These are phyloP conservation scores for Embidobia sp. DNA, from an alignment of 2,888 invertebrate species.

Conservation along the genomic window DNA sequence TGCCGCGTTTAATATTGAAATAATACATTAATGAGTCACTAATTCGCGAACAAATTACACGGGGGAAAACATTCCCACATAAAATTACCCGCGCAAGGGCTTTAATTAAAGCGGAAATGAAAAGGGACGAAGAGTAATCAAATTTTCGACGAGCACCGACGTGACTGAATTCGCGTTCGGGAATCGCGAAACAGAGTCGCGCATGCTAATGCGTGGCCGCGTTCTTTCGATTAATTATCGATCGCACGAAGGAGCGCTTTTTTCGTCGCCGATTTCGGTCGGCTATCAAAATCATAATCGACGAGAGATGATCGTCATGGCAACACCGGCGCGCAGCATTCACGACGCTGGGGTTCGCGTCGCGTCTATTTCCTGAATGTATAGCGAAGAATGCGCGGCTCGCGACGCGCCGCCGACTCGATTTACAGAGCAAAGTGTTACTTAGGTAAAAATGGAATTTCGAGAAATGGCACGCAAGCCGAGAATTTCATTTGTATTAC, in stretches of 20 bases:
- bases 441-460: constrained; percentile 57
- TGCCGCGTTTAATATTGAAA: constrained; percentile 57
- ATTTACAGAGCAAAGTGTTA: constrained; percentile 58
- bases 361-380: constrained; percentile 60
- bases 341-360: constrained; percentile 51
- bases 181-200: constrained; percentile 31
- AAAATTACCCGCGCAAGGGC: constrained; percentile 39
- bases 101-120: constrained; percentile 51
- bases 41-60: constrained; percentile 54
- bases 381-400: constrained; percentile 50
- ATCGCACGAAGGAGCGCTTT: no score
- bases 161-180: constrained; percentile 18
- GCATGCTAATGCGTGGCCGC: constrained; percentile 5
- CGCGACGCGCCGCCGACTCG: constrained; percentile 42
- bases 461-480: constrained; percentile 31
- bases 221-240: constrained; percentile 20
- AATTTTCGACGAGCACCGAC: constrained; percentile 35
- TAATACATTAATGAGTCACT: constrained; percentile 58
- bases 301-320: constrained; percentile 64
- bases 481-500: constrained; percentile 44
- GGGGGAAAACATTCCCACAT: constrained; percentile 32
- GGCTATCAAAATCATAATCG: constrained; percentile 63
- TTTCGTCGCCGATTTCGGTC: not conserved
- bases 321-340: constrained; percentile 59
- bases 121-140: constrained; percentile 45